These are phyloP conservation scores for Ophion costatus DNA, from an alignment of 2,888 invertebrate genomes.

Conservation along the genomic window DNA sequence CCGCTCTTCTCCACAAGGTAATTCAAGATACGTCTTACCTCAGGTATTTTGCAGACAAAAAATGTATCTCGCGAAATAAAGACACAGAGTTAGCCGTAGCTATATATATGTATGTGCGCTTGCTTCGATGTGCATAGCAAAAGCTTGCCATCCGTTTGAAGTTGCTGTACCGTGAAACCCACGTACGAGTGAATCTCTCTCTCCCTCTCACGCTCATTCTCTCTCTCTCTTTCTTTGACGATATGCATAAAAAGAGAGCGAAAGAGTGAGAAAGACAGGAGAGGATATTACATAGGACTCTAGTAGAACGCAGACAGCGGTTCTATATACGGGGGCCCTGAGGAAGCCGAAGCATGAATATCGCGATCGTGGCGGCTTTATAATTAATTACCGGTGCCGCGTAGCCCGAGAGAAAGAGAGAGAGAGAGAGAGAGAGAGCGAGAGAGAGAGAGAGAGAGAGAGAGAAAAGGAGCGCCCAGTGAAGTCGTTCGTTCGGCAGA, in stretches of 20 bases:
- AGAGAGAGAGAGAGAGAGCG: constrained; percentile 19
- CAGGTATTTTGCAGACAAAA: background rate
- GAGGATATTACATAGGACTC: constrained; percentile 35
- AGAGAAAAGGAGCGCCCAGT: constrained; percentile 72
- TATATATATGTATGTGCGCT: constrained; percentile 10
- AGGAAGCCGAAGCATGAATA: constrained; percentile 76
- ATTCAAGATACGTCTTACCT: too few species aligned
- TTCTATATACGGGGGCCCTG: constrained; percentile 64
- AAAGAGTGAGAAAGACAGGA: background rate
- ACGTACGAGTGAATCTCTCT: constrained; percentile 12
- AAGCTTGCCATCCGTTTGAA: constrained; percentile 59
- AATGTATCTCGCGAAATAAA: constrained; percentile 3
- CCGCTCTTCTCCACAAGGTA: too few species aligned
- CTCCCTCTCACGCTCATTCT: background rate
- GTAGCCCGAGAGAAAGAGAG: constrained; percentile 3
- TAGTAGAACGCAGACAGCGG: constrained; percentile 49
- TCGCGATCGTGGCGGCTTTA: constrained; percentile 79
- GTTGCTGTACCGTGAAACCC: constrained; percentile 57
- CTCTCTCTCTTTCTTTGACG: constrained; percentile 12
- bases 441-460: constrained; percentile 19
- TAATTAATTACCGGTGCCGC: constrained; percentile 80
- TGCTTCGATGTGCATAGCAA: constrained; percentile 18
- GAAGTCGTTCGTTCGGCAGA: constrained; percentile 78
- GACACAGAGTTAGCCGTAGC: constrained; percentile 24
- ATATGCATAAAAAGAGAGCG: constrained; percentile 4